Percentiles rank a stretch among this genome's conserved stretches.
These are phyloP conservation scores for Phalera bucephala DNA, from an alignment of 2,888 invertebrate genomes.

Conservation along the genomic window DNA sequence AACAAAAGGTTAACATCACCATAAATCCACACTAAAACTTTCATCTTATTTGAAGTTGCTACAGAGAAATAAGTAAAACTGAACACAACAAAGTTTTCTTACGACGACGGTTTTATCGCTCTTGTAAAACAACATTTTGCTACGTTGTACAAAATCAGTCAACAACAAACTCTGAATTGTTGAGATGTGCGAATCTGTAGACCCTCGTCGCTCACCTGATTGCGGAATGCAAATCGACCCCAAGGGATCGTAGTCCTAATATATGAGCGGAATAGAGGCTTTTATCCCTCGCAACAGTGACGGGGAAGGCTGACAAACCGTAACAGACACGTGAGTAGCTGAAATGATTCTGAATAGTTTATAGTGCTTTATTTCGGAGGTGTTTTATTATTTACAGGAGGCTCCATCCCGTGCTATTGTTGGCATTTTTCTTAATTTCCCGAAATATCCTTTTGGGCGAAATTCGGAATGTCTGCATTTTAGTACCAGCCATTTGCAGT, in stretches of 20 bases:
- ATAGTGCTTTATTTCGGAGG: conserved; percentile 51
- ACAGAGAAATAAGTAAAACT: conserved; percentile 7
- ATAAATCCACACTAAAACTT: no score
- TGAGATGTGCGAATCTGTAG: conserved; percentile 53
- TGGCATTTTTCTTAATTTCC: conserved; percentile 36
- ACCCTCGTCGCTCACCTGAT: conserved; percentile 64
- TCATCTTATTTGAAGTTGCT: no score
- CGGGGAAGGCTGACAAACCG: conserved; percentile 37
- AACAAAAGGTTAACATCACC: no score
- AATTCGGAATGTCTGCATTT: conserved; percentile 17
- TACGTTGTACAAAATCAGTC: conserved; percentile 45
- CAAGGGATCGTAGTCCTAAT: conserved; percentile 49
- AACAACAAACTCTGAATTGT: conserved; percentile 51
- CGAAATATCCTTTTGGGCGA: conserved; percentile 18
- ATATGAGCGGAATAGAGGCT: conserved; percentile 46
- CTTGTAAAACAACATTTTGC: conserved; percentile 37
- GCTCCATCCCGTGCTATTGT: conserved; percentile 28
- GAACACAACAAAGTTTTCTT: conserved; percentile 20
- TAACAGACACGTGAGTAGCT: conserved; percentile 51
- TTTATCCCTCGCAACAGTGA: conserved; percentile 40
- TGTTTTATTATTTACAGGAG: conserved; percentile 46
- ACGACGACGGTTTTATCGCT: conserved; percentile 22
- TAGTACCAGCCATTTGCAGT: not conserved
- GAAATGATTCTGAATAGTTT: conserved; percentile 58
- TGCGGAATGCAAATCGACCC: conserved; percentile 58